Evolutionary conservation across 1,140 invertebrate species (phyloP).

Genomic region (Danaus melanippus): DNA sequence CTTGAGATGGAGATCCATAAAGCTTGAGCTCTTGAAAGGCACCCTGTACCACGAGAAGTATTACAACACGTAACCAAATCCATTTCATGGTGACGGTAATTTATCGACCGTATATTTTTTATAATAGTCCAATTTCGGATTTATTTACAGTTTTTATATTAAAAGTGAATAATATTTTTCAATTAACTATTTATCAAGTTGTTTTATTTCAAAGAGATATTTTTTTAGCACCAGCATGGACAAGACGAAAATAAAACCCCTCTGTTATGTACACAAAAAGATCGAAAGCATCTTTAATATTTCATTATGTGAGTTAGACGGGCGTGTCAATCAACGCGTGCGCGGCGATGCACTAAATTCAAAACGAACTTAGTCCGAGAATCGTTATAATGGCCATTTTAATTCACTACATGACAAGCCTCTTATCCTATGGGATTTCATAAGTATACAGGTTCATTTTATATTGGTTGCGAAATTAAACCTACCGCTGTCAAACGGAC

Average conservation of each 20-base stretch:
- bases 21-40: constrained; percentile 83
- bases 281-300: too few species aligned
- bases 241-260: too few species aligned
- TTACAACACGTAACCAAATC: constrained; percentile 38
- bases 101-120: constrained; percentile 25
- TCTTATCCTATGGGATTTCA: constrained; percentile 9
- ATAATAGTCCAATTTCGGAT: constrained; percentile 10
- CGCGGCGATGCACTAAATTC: constrained; percentile 50
- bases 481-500: constrained; percentile 14
- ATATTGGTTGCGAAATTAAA: constrained; percentile 18
- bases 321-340: constrained; percentile 40
- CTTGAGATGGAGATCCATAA: constrained; percentile 77
- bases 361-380: constrained; percentile 32
- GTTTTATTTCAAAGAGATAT: too few species aligned
- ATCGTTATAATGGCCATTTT: constrained; percentile 24
- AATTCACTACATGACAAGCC: constrained; percentile 18
- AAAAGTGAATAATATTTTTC: too few species aligned
- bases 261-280: too few species aligned
- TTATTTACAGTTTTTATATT: too few species aligned
- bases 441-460: constrained; percentile 17
- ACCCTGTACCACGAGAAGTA: constrained; percentile 76
- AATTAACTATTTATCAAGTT: too few species aligned
- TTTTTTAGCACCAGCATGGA: too few species aligned
- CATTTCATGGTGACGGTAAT: constrained; percentile 39
- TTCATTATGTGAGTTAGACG: neutral